Base-by-base conservation (phyloP, 2,113 vertebrate genomes). In the Embiotoca jacksoni region DNA sequence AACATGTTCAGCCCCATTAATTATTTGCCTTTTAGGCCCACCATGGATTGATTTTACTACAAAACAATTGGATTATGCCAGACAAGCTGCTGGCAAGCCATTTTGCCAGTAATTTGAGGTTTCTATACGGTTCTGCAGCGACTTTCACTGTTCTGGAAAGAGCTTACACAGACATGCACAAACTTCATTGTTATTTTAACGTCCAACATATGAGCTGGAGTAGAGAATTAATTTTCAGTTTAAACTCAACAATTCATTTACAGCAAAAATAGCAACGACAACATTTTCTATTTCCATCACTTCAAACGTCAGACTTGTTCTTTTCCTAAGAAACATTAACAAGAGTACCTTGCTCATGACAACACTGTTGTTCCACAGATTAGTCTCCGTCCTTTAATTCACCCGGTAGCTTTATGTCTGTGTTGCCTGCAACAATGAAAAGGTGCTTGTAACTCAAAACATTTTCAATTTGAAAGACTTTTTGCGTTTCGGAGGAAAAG, bases 391-490 rank as follows among this genome's bases (percentile, higher is more conserved):
- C 23, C 78, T 82, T 73, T 14, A 50, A 77, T 56, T 78, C 61
- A 78, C 46, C 56, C 55, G 49, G 8, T 35, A 49, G 46, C 9
- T 57, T 54, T 52, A 11, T 23, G 7, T 23, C 23, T 35, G 37
- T 49, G 9, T 30, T 52, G 39, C 23, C 54, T 37, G 63, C 14
- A 73, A 67, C 63, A 61, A 33, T 32, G 50, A 68, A 57, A 85
- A 68, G 56, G 52, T 75, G 41, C 75, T 81, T 53, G 52, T 33
- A 56, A 76, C 70, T 66, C 61, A 82, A 82, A 82, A 65, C 69
- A 60, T 84, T 82, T 78, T 82, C 79, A 75, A 72, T 83, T 69
- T 88, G 57, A 78, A 81, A 87, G 78, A 84, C 61, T 75, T 61
- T 23, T 7, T 41, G 64, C 62, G 59, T 81, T 87, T 84, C 79